These are phyloP conservation scores for Pionites leucogaster DNA, from an alignment of 2,113 vertebrate genomes.

Conservation along the genomic window DNA sequence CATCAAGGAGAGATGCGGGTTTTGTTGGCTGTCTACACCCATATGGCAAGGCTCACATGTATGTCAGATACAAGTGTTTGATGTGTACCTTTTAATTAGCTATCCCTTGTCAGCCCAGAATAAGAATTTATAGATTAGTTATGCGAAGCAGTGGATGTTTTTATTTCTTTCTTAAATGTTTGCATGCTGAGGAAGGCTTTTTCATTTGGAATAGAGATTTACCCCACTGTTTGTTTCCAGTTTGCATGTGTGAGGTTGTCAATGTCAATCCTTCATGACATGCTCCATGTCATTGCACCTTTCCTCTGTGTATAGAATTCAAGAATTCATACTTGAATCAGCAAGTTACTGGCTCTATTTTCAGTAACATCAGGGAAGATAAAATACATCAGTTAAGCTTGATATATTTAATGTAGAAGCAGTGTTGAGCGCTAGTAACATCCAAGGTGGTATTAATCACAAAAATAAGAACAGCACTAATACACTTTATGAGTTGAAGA, in stretches of 20 bases:
- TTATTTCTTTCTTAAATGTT: not conserved
- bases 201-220: not conserved
- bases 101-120: not conserved
- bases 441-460: not conserved
- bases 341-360: not conserved
- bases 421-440: not conserved
- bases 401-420: not conserved
- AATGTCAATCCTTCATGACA: fast-evolving
- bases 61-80: not conserved
- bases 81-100: not conserved
- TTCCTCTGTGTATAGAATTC: not conserved
- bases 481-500: not conserved
- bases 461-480: not conserved
- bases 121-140: not conserved
- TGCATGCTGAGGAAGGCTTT: not conserved
- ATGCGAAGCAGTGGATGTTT: not conserved
- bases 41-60: not conserved
- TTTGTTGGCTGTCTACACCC: not conserved
- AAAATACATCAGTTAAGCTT: not conserved
- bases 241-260: not conserved
- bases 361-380: not conserved
- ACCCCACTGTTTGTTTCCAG: fast-evolving
- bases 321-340: not conserved
- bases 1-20: not conserved
- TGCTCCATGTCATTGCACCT: fast-evolving